Evolutionary conservation across 1,140 invertebrate species (phyloP), one percentile per base, ranked within the genome.

Genomic region (Phymastichus coffea): DNA sequence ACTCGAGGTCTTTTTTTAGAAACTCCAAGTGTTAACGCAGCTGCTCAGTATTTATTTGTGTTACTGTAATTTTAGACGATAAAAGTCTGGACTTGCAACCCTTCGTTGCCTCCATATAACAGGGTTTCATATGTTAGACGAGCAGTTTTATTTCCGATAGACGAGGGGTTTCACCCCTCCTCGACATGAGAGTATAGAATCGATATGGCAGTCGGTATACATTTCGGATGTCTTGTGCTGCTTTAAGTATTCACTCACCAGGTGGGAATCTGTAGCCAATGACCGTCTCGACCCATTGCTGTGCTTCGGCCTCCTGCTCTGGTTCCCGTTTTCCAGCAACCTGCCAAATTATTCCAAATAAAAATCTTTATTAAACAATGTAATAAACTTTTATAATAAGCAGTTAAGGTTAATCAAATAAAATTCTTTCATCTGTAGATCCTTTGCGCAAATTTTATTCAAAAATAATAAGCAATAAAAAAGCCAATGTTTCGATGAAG

Each of bases 261-360:
- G 84, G 82, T 61, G 91, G 91, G 80, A 97, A 91, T 78, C 88
- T 88, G 69, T 93, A 89, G 37, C 91, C 92, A 46, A 93, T 82
- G 49, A 97, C 86, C 30, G 82, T 76, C 79, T 96, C 93, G 60
- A 98, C 91, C 95, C 95, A 98, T 74, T 87, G 86, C 74, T 97
- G 89, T 64, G 89, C 89, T 80, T 94, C 91, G 46, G 87, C 87
- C 81, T 98, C 94, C 76, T 92, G 86, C 66, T 92, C 87, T 33
- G 89, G 86, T 77, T 93, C 91, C 66, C 95, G 88, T 82, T 96
- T 95, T 67, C 90, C 86, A 75, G 91, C 88, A 81, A 95, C 86
- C 93, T 96, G 66, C 20, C 72, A 71, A 68, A n/a, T n/a, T n/a
- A n/a, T n/a, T n/a, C n/a, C n/a, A n/a, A n/a, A n/a, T n/a, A n/a